Conservation (phyloP, 2,888 invertebrate genomes). For the Plusia festucae region DNA sequence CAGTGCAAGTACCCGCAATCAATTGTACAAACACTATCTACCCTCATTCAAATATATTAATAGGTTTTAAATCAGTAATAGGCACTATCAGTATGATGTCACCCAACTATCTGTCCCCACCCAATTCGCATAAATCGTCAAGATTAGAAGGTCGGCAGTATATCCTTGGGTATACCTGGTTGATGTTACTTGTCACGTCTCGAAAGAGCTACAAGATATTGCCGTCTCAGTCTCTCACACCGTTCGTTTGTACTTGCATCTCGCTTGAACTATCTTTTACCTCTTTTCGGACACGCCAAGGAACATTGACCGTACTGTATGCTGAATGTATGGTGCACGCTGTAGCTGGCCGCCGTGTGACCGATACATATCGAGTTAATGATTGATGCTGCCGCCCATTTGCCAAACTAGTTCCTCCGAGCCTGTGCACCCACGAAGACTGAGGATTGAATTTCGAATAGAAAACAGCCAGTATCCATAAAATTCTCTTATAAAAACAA, state of each 20-base stretch:
- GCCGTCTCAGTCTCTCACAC: no score
- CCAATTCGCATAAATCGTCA: slow-evolving; percentile 32
- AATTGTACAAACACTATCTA: neutral
- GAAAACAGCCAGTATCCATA: neutral
- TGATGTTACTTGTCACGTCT: no score
- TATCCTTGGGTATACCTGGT: slow-evolving; percentile 10
- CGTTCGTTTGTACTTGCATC: no score
- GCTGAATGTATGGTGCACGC: slow-evolving; percentile 41
- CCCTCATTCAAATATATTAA: slow-evolving; percentile 11
- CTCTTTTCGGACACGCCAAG: no score
- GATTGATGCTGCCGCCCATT: slow-evolving; percentile 83
- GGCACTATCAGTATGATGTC: slow-evolving; percentile 25
- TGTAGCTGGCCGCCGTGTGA: slow-evolving; percentile 67
- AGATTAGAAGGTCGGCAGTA: slow-evolving; percentile 43
- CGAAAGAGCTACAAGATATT: no score
- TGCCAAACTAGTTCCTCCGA: slow-evolving; percentile 72
- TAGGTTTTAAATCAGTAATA: slow-evolving; percentile 29
- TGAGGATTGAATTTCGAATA: slow-evolving; percentile 10
- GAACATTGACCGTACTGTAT: neutral
- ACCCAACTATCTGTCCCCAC: slow-evolving; percentile 26
- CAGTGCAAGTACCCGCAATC: neutral
- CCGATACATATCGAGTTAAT: slow-evolving; percentile 83
- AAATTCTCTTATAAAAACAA: neutral
- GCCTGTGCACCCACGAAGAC: slow-evolving; percentile 32
- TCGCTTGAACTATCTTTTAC: no score